Evolutionary conservation across 1,140 invertebrate genomes (phyloP), one percentile per base, ranked within the genome.

Genomic region (Mamestra configurata): DNA sequence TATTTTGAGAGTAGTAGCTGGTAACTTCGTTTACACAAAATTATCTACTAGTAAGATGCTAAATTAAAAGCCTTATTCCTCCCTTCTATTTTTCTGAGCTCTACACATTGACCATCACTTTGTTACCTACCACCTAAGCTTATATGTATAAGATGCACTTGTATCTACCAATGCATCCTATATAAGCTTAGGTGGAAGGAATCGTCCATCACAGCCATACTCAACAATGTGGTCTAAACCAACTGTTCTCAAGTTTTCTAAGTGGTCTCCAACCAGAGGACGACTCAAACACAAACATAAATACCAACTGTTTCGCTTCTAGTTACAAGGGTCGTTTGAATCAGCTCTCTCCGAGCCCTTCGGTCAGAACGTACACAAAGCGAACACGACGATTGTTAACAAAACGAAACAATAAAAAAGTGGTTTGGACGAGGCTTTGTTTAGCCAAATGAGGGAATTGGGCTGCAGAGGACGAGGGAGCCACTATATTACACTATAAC

Each of bases 351-450:
- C 31, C 31, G 35, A 22, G 64, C 66, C 64, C 64, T 68, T 18
- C 64, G 8, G 37, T 46, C 66, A 20, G 15, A 35, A 27, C 35
- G 43, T 15, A 51, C 71, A 73, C 53, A 75, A 72, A 75, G 22
- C 72, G 22, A n/a, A 70, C 35, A 20, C 3, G 53, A 15, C 70
- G 53, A 53, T 75, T 43, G 55, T 59, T 46, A 43, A 20, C 55
- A 75, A 73, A 73, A 55, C 24, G 71, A 73, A 73, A 75, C 53
- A 75, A 75, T 40, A 59, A 75, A 75, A 75, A 75, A 75, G 53
- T 61, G 55, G 72, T 75, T 73, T 49, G 20, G 71, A 24, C 37
- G 49, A 61, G 51, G 31, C 53, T 75, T 75, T 75, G 72, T 75
- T 75, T 75, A 43, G 72, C 31, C 51, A 59, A 75, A 75, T 75